Evolutionary conservation across 2,888 invertebrate genomes (phyloP), one percentile per base, ranked within the genome.

Genomic region (Hipparchia sbordonii): DNA sequence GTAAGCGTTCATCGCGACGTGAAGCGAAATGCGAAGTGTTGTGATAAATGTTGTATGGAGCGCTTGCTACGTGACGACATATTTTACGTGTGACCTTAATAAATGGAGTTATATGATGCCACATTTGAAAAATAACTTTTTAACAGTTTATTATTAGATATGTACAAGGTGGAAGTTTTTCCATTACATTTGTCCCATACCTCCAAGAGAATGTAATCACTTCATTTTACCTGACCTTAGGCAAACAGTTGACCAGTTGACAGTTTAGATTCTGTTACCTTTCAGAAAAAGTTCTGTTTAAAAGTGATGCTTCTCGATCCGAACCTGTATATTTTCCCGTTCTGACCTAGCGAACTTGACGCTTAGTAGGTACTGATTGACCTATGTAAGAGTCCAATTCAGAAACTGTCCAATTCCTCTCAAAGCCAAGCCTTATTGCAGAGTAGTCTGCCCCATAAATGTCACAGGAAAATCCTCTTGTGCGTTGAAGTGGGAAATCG

Each of bases 11-110:
- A 39, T 51, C 52, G 69, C 61, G 60, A 69, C 69, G 69, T 68
- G 59, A 59, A 68, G 67, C 48, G 59, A 68, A 68, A 68, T 59
- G 69, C 69, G 69, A 52, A 67, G 45, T 57, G 61, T 60, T 69
- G 69, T 69, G 69, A 69, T 69, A 69, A 69, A 69, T 69, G 61
- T 68, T 61, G 61, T 61, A 69, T 69, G 60, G 60, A 46, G 68
- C 33, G 69, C 51, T 12, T n/a, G 69, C 61, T 48, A 69, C 69
- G 69, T 69, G 69, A 61, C 69, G 60, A 69, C 69, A 52, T 68
- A 60, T 69, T 69, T 69, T 61, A 69, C 69, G 69, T 61, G 69
- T 13, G 61, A 51, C 60, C 69, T 69, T 52, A 68, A 68, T 68
- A 68, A 69, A 60, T 10, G 59, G 7, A 12, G 52, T 52, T 52